phyloP scores from a whole-genome alignment of 2,113 vertebrate genomes.

The Toxotes chatareus region DNA sequence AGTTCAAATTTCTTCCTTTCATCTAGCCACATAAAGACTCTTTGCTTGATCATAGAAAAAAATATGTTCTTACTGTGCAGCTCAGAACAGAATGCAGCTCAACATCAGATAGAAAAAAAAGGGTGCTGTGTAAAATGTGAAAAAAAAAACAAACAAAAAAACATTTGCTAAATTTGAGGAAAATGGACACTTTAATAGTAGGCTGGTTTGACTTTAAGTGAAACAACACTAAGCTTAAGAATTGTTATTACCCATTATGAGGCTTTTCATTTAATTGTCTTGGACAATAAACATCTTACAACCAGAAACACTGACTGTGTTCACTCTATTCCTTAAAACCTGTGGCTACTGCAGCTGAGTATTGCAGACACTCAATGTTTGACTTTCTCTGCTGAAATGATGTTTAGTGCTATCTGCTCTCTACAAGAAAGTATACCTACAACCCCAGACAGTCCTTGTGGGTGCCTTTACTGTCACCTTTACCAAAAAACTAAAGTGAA shows the following conservation, averaged over 20 bases:
- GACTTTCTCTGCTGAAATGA: not conserved
- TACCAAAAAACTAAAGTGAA: slow-evolving; percentile 15
- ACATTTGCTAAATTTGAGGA: slow-evolving; percentile 1
- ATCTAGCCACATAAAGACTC: slow-evolving; percentile 61
- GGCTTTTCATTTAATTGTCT: slow-evolving; percentile 17
- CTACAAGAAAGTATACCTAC: not conserved
- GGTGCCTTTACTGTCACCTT: slow-evolving; percentile 29
- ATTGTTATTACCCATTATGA: not conserved
- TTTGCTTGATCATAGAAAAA: slow-evolving; percentile 61
- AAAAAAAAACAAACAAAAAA: not conserved
- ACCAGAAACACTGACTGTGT: not conserved
- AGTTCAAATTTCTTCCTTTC: slow-evolving; percentile 67
- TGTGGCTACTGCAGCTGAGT: not conserved
- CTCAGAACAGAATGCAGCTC: slow-evolving; percentile 37
- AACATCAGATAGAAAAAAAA: slow-evolving; percentile 30
- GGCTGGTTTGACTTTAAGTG: slow-evolving; percentile 14
- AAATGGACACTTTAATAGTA: slow-evolving; percentile 36
- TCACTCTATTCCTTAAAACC: not conserved
- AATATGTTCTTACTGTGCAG: slow-evolving; percentile 44
- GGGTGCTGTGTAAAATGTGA: not conserved
- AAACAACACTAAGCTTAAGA: not conserved
- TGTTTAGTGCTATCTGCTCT: not conserved
- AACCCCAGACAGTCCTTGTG: not conserved
- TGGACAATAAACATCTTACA: not conserved
- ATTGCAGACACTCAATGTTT: not conserved